Conservation (phyloP, 1,140 invertebrate species). For the Odontomachus brunneus region DNA sequence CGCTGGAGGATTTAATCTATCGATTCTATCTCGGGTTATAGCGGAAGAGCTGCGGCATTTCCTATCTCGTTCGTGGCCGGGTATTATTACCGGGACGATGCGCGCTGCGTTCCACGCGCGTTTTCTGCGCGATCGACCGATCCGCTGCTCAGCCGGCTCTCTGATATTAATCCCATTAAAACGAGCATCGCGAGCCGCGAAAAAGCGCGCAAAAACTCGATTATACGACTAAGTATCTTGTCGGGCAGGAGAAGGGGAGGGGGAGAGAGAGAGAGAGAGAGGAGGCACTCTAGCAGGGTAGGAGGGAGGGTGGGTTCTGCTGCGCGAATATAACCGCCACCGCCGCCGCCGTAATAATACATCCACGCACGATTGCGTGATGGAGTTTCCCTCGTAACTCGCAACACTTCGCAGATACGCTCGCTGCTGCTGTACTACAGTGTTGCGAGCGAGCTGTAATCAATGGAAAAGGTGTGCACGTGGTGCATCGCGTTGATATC, state of each 20-base stretch:
- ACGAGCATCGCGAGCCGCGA: constrained; percentile 38
- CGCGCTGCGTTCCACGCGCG: constrained; percentile 19
- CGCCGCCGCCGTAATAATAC: constrained; percentile 50
- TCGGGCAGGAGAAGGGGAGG: not conserved
- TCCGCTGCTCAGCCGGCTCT: not conserved
- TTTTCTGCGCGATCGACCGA: constrained; percentile 39
- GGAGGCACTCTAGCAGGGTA: no score
- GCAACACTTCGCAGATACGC: constrained; percentile 32
- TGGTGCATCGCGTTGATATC: constrained; percentile 84
- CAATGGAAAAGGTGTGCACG: constrained; percentile 84
- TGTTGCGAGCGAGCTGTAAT: constrained; percentile 40
- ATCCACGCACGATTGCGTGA: constrained; percentile 48
- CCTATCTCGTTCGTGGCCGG: constrained; percentile 12
- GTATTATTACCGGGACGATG: constrained; percentile 34
- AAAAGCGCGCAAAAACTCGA: constrained; percentile 56
- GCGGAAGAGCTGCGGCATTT: constrained; percentile 31
- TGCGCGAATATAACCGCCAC: constrained; percentile 20
- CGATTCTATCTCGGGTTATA: constrained; percentile 31
- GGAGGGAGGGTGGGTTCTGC: not conserved
- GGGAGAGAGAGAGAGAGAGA: no score
- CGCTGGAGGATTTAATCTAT: constrained; percentile 21
- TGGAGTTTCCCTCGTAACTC: constrained; percentile 51
- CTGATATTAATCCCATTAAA: constrained; percentile 55
- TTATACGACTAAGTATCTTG: constrained; percentile 55
- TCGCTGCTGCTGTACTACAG: not conserved